Evolutionary conservation across 1,140 invertebrate species (phyloP).

Genomic region (Pseudobourletiella spinata): DNA sequence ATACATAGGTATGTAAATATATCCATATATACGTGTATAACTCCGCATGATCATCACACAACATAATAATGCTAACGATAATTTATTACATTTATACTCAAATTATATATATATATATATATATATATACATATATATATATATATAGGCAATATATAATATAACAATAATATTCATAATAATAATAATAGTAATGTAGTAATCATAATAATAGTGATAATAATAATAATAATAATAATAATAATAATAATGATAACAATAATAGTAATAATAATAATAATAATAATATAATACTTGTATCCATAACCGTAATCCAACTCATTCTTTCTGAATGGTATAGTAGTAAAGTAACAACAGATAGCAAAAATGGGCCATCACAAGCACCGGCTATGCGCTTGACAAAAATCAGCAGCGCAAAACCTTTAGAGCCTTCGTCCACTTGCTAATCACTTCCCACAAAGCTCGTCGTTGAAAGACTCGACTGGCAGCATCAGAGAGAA

Average conservation of each 20-base stretch:
- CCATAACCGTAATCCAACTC: constrained; percentile 11
- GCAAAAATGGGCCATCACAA: constrained; percentile 16
- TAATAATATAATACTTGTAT: constrained; percentile 13
- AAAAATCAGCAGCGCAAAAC: neutral
- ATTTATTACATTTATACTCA: constrained; percentile 12
- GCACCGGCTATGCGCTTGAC: neutral
- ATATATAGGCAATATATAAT: neutral
- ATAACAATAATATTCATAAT: constrained; percentile 5
- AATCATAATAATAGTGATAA: too few relatives aligned
- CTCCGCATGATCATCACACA: neutral
- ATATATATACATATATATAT: too few relatives aligned
- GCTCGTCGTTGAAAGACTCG: constrained; percentile 33
- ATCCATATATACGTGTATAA: neutral
- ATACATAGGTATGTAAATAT: neutral
- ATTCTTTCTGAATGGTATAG: constrained; percentile 9
- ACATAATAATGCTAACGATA: neutral
- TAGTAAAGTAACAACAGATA: constrained; percentile 11
- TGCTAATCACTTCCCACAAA: constrained; percentile 24
- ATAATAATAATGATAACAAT: too few relatives aligned
- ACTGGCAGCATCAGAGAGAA: constrained; percentile 30
- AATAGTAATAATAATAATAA: too few relatives aligned
- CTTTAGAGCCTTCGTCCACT: constrained; percentile 4
- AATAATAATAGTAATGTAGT: too few relatives aligned
- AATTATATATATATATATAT: neutral
- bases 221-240: too few relatives aligned